These are phyloP conservation scores for Ridgeia piscesae DNA, from an alignment of 1,140 invertebrate species.

Conservation along the genomic window DNA sequence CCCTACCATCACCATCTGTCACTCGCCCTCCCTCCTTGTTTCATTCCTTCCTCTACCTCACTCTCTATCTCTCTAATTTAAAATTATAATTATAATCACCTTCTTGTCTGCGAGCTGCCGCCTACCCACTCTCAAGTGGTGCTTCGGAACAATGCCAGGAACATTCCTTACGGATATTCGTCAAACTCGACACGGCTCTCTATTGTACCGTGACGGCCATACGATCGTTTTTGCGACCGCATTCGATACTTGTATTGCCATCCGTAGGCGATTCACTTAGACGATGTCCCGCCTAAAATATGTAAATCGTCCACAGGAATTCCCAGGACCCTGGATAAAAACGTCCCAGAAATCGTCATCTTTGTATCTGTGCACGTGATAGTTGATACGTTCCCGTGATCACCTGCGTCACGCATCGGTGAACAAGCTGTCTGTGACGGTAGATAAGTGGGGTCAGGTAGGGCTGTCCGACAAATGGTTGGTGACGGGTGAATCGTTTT, in stretches of 20 bases:
- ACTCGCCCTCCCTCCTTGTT: neutral
- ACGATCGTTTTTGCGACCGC: too few relatives aligned
- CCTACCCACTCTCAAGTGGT: too few relatives aligned
- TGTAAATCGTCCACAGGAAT: neutral
- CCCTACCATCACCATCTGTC: neutral
- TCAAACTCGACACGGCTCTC: too few relatives aligned
- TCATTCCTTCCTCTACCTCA: neutral
- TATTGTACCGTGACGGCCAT: too few relatives aligned
- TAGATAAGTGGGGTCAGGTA: neutral
- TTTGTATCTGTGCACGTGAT: neutral
- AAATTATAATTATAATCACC: too few relatives aligned
- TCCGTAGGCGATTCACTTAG: too few relatives aligned
- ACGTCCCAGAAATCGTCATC: neutral
- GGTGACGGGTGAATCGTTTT: neutral
- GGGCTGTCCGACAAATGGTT: neutral
- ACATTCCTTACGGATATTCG: too few relatives aligned
- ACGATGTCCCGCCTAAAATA: too few relatives aligned
- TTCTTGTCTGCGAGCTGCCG: too few relatives aligned
- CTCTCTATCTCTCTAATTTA: neutral
- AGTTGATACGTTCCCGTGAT: neutral
- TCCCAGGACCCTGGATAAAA: neutral
- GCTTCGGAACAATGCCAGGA: too few relatives aligned
- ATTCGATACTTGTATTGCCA: too few relatives aligned
- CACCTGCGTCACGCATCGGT: neutral
- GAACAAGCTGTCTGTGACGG: neutral